Percentiles rank a stretch among this genome's conserved stretches.
Conservation (phyloP, 2,888 invertebrate genomes). For the Pandemis cinnamomeana region DNA sequence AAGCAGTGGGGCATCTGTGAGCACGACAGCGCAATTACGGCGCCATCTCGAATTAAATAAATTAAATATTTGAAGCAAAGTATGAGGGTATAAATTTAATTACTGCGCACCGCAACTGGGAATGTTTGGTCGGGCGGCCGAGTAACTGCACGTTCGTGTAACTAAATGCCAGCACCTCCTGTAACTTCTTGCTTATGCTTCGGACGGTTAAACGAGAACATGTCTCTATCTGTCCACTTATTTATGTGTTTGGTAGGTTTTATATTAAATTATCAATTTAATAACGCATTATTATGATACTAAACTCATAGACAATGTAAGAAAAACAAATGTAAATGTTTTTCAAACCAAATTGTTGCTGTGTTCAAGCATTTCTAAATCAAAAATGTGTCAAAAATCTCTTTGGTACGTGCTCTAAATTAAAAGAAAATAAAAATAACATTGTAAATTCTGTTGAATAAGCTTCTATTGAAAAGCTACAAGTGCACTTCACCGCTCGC, state of each 20-base stretch:
- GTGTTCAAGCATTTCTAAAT: no score
- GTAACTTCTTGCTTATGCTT: neutral
- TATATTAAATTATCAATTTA: no score
- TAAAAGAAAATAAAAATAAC: neutral
- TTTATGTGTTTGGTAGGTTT: no score
- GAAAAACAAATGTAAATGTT: no score
- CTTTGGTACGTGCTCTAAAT: no score
- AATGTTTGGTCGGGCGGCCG: neutral
- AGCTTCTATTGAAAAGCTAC: neutral
- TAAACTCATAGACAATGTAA: no score
- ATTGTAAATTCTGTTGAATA: neutral
- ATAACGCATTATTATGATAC: no score
- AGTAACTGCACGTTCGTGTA: no score
- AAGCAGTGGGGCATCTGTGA: neutral
- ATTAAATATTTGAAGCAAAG: conserved; percentile 24
- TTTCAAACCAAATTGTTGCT: no score
- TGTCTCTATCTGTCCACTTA: no score
- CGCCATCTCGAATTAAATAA: conserved; percentile 19
- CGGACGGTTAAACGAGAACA: no score
- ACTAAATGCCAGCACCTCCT: neutral
- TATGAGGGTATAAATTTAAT: conserved; percentile 28
- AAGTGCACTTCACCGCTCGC: neutral
- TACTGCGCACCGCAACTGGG: neutral
- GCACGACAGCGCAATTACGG: neutral
- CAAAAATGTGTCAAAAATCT: no score